A percentile compares a stretch with the other conserved stretches of the same genome.
phyloP scores from a whole-genome alignment of 2,888 invertebrate genomes.

The Tinea pellionella region DNA sequence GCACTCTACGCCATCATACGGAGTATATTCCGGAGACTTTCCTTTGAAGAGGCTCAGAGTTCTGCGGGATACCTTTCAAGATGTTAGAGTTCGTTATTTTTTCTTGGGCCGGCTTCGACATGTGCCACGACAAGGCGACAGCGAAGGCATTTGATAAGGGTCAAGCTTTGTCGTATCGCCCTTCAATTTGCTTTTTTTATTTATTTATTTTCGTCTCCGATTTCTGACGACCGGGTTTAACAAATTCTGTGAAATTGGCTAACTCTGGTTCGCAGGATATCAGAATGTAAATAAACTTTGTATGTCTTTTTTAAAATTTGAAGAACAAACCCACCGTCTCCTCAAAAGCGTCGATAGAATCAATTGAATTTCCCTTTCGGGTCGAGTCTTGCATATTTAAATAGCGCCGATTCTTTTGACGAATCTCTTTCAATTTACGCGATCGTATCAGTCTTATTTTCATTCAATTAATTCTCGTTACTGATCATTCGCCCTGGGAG shows the following conservation, averaged over 20 bases:
- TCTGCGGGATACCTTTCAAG: conserved; percentile 7
- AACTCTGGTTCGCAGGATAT: background rate
- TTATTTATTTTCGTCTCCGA: conserved; percentile 15
- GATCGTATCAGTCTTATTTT: background rate
- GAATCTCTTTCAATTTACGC: conserved; percentile 13
- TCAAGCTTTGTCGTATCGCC: conserved; percentile 28
- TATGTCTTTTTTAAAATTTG: background rate
- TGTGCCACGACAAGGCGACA: conserved; percentile 23
- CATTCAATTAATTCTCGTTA: conserved; percentile 8
- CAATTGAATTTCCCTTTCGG: conserved; percentile 9
- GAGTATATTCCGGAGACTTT: background rate
- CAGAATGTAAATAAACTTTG: background rate
- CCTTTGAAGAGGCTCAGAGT: background rate
- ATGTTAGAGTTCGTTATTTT: conserved; percentile 13
- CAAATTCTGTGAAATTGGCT: conserved; percentile 6
- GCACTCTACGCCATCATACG: background rate
- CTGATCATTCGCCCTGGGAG: background rate
- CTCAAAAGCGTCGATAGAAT: conserved; percentile 5
- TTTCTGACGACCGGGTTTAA: conserved; percentile 2
- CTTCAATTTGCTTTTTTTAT: conserved; percentile 28
- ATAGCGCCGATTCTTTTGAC: conserved; percentile 4
- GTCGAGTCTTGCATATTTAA: conserved; percentile 6
- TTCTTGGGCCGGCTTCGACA: conserved; percentile 10
- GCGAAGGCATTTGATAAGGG: conserved; percentile 32
- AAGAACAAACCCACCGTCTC: background rate